These are phyloP conservation scores for Misgurnus mizolepis DNA, from an alignment of 2,113 vertebrate genomes.

Conservation along the genomic window DNA sequence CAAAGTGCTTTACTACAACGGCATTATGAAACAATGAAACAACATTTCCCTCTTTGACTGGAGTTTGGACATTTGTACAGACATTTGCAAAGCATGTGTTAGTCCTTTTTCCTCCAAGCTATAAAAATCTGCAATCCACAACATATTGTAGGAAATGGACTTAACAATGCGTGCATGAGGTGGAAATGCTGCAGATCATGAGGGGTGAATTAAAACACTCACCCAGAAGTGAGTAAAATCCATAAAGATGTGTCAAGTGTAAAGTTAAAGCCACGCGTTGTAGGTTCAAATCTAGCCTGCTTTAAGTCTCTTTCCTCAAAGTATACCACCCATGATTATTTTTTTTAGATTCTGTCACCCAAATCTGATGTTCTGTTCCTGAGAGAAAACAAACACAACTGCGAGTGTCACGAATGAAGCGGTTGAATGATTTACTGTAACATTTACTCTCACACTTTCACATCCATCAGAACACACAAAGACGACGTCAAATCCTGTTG, in stretches of 20 bases:
- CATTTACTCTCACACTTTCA: slow-evolving; percentile 31
- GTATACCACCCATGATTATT: not conserved
- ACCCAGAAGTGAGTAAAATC: not conserved
- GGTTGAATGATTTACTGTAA: slow-evolving; percentile 22
- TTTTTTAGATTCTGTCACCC: not conserved
- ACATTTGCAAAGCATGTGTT: slow-evolving; percentile 22
- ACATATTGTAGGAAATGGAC: not conserved
- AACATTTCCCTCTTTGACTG: slow-evolving; percentile 10
- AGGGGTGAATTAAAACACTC: slow-evolving; percentile 10
- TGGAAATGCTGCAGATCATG: slow-evolving; percentile 13
- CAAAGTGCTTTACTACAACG: slow-evolving; percentile 20
- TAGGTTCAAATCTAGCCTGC: no score
- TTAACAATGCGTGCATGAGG: not conserved
- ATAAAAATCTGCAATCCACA: not conserved
- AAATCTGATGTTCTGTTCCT: not conserved
- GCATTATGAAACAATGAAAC: slow-evolving; percentile 35
- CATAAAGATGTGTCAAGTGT: not conserved
- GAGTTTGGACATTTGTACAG: slow-evolving; percentile 14
- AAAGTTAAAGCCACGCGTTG: not conserved
- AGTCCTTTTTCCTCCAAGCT: not conserved
- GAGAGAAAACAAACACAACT: slow-evolving; percentile 14
- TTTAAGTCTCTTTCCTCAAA: not conserved
- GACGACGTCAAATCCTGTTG: slow-evolving; percentile 47
- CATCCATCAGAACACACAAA: slow-evolving; percentile 43
- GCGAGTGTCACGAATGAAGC: slow-evolving; percentile 8